Evolutionary conservation across 2,113 vertebrate species (phyloP).

Genomic region (Cettia cetti): DNA sequence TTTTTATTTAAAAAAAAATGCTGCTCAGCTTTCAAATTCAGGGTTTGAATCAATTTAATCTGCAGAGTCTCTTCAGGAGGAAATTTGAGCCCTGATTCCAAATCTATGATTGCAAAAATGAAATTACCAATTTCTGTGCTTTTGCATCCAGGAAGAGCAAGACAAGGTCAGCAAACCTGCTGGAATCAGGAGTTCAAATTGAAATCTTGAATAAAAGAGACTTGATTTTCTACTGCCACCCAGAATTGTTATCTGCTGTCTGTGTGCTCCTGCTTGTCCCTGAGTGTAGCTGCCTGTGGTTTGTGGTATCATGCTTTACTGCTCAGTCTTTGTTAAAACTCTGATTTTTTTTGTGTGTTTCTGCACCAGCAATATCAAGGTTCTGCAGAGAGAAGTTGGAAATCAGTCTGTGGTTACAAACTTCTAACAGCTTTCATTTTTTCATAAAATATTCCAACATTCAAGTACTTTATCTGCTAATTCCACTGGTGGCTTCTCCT

Average conservation of each 20-base stretch:
- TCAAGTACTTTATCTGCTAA: background rate
- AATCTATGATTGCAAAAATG: background rate
- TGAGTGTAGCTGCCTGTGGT: constrained; percentile 10
- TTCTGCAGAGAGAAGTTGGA: background rate
- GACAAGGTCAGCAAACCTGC: background rate
- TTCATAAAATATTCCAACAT: background rate
- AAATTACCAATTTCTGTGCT: background rate
- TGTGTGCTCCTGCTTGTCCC: background rate
- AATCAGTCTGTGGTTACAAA: background rate
- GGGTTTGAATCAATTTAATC: background rate
- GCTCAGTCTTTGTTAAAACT: background rate
- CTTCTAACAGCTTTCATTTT: background rate
- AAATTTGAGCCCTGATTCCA: background rate
- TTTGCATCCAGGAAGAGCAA: background rate
- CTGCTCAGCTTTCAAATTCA: background rate
- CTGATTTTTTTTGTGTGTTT: background rate
- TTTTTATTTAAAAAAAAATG: background rate
- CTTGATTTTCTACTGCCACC: background rate
- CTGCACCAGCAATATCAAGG: background rate
- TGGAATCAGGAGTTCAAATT: constrained; percentile 28
- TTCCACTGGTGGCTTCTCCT: background rate
- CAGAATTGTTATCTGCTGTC: background rate
- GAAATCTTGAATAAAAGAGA: background rate
- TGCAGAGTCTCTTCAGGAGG: background rate
- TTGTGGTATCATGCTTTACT: constrained; percentile 11